phyloP scores from a whole-genome alignment of 1,140 invertebrate genomes.

The Drosophila persimilis region DNA sequence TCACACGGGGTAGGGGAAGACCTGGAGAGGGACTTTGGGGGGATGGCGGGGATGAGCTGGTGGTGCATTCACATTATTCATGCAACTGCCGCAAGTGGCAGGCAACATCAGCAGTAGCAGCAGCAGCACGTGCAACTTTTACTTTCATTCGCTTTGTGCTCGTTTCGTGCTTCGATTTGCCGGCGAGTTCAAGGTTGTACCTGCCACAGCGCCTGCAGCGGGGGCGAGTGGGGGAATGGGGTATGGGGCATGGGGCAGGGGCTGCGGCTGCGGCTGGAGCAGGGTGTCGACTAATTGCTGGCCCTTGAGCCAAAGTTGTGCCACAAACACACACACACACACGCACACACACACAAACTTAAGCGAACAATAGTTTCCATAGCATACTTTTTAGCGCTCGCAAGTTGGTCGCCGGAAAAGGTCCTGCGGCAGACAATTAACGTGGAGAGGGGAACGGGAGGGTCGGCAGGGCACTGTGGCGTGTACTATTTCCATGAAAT shows the following conservation, averaged over 20 bases:
- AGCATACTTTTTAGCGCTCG: conserved; percentile 53
- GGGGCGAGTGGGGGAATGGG: neutral
- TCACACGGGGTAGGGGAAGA: conserved; percentile 8
- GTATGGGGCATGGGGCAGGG: neutral
- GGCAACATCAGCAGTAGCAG: conserved; percentile 25
- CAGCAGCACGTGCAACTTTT: conserved; percentile 66
- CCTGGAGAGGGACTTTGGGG: neutral
- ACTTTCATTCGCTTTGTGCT: conserved; percentile 66
- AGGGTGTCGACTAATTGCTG: conserved; percentile 57
- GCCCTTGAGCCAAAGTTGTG: conserved; percentile 39
- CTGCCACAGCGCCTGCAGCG: conserved; percentile 3
- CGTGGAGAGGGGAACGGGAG: no score
- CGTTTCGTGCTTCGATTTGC: conserved; percentile 66
- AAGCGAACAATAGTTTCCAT: conserved; percentile 14
- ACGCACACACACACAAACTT: neutral
- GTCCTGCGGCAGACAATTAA: no score
- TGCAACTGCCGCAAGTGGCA: conserved; percentile 68
- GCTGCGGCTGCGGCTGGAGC: neutral
- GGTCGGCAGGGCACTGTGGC: no score
- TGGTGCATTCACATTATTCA: conserved; percentile 65
- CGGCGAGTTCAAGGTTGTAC: conserved; percentile 72
- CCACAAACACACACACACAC: conserved; percentile 7
- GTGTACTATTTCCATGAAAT: no score
- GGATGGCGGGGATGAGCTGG: neutral
- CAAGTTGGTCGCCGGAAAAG: no score